phyloP scores from a whole-genome alignment of 2,797 vertebrate genomes.

The Cirrhinus mrigala region DNA sequence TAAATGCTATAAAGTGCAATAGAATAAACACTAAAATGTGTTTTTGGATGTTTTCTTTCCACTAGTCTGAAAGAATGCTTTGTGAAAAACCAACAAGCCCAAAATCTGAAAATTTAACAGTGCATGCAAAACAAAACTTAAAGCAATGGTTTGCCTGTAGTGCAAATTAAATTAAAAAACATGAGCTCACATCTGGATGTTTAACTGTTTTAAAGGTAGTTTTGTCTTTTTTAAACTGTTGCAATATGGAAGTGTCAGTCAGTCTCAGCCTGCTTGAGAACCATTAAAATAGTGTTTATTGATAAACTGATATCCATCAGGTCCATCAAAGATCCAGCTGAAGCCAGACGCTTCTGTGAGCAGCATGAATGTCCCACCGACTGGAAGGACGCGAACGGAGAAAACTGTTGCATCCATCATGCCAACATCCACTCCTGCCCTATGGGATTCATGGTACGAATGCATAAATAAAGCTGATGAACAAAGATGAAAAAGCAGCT shows the following conservation, averaged over 20 bases:
- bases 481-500: not conserved
- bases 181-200: not conserved
- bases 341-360: conserved; percentile 85
- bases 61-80: too few species aligned
- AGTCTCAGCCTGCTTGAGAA: not conserved
- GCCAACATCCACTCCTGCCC: conserved; percentile 89
- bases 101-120: too few species aligned
- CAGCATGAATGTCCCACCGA: conserved; percentile 78
- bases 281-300: not conserved
- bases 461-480: not conserved
- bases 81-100: too few species aligned
- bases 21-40: too few species aligned
- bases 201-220: not conserved
- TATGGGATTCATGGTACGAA: conserved; percentile 77
- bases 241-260: not conserved
- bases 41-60: too few species aligned
- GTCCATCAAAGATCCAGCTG: conserved; percentile 69
- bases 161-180: too few species aligned
- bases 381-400: conserved; percentile 85
- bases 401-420: conserved; percentile 88
- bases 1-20: too few species aligned
- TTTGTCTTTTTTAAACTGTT: too few species aligned
- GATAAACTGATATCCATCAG: conserved; percentile 57
- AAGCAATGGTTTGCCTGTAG: too few species aligned
- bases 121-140: too few species aligned